Evolutionary conservation across 1,140 invertebrate genomes (phyloP).

Genomic region (Chironomus tepperi): DNA sequence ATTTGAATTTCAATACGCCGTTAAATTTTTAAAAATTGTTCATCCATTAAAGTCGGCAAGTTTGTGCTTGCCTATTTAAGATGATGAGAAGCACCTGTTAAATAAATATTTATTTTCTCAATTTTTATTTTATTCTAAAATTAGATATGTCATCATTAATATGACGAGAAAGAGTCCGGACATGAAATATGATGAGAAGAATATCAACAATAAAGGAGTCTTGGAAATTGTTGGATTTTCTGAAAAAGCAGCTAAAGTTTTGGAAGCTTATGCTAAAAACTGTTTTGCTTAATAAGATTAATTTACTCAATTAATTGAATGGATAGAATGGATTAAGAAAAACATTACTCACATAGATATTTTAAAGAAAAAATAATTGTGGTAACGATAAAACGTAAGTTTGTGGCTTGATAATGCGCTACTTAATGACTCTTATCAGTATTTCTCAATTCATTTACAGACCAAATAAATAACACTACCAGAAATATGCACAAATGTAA

Average conservation of each 20-base stretch:
- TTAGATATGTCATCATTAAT: constrained; percentile 17
- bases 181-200: neutral
- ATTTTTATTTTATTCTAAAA: neutral
- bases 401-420: too few relatives aligned
- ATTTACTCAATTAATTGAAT: neutral
- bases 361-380: neutral
- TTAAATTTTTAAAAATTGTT: too few relatives aligned
- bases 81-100: neutral
- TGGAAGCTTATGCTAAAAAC: neutral
- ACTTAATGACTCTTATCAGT: too few relatives aligned
- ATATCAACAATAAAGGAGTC: neutral
- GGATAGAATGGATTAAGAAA: neutral
- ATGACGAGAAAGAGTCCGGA: neutral
- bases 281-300: constrained; percentile 2
- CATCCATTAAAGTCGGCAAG: too few relatives aligned
- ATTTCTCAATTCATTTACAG: too few relatives aligned
- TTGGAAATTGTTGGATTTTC: neutral
- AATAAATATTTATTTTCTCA: neutral
- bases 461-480: too few relatives aligned
- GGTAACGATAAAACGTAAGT: neutral
- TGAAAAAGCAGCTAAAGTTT: neutral
- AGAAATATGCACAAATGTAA: too few relatives aligned
- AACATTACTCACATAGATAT: too few relatives aligned
- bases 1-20: too few relatives aligned
- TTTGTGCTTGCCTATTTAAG: too few relatives aligned